Evolutionary conservation across 1,140 invertebrate species (phyloP), one percentile per base, ranked within the genome.

Genomic region (Harpegnathos saltator): DNA sequence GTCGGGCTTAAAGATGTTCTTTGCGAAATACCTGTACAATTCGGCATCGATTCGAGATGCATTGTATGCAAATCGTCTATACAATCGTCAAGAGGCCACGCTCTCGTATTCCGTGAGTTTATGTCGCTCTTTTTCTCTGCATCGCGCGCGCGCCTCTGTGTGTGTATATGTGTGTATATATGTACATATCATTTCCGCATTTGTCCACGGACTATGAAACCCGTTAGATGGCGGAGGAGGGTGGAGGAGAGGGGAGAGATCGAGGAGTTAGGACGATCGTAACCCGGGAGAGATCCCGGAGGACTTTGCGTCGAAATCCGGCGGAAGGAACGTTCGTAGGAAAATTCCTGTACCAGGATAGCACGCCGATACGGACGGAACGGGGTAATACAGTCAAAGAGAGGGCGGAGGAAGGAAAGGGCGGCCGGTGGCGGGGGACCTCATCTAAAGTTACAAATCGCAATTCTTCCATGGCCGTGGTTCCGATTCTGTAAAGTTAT

Each of bases 381-480:
- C 83, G 88, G 84, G 84, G 85, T 91, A 91, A 92, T 92, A 91
- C 89, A 88, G 90, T 90, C 86, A 91, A 90, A 89, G 89, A 91
- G 86, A 83, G 85, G 82, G 50, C n/a, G 63, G 75, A 59, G 81
- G 61, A 33, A 73, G 78, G 83, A 83, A 74, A n/a, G n/a, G 83
- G 69, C 83, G 82, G 52, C 65, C 85, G 81, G 81, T 85, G 86
- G 86, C 82, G 87, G 91, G 88, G 85, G 90, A 93, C 89, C 93
- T 94, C 93, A 93, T 94, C 93, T 92, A 94, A 94, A 94, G 93
- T 94, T 94, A 94, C 93, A 93, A 94, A 94, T 94, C 91, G 92
- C 93, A 94, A 94, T 94, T 94, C 93, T 94, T 94, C 93, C 93
- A 89, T 94, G 92, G 92, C 92, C 90, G 91, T 94, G 93, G 90